Percentiles rank a stretch among this genome's conserved stretches.
Evolutionary conservation across 2,888 invertebrate species (phyloP).

Genomic region (Xestoiulus laeticollis): DNA sequence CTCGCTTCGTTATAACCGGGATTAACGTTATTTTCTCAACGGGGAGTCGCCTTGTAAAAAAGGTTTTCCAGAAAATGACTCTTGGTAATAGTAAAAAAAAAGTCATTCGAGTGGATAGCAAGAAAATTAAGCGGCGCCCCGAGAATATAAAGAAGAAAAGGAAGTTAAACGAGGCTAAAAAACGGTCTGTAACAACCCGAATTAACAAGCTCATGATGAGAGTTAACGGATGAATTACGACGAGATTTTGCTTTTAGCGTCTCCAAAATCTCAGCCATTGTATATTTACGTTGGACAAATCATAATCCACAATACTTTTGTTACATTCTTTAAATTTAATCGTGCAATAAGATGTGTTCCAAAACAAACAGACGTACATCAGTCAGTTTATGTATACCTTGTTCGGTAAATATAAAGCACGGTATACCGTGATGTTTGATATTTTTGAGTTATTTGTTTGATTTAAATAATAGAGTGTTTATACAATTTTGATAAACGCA

Average conservation of each 20-base stretch:
- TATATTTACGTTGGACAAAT: not conserved
- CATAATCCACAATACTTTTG: too few relatives aligned
- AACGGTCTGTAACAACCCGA: not conserved
- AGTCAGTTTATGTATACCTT: too few relatives aligned
- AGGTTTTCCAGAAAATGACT: not conserved
- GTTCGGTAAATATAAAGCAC: too few relatives aligned
- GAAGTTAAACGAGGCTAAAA: not conserved
- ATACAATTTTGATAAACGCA: too few relatives aligned
- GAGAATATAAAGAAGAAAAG: not conserved
- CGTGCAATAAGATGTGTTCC: too few relatives aligned
- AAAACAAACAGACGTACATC: too few relatives aligned
- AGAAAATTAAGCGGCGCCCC: constrained; percentile 14
- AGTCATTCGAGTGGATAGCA: not conserved
- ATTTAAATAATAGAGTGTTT: too few relatives aligned
- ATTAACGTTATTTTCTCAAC: constrained; percentile 17
- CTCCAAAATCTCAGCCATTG: not conserved
- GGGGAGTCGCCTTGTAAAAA: not conserved
- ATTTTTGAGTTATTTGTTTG: too few relatives aligned
- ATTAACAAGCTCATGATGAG: not conserved
- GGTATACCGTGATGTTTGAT: too few relatives aligned
- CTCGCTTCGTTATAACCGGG: constrained; percentile 37
- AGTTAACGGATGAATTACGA: constrained; percentile 8
- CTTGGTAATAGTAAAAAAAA: not conserved
- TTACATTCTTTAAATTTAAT: too few relatives aligned
- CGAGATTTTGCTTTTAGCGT: not conserved